Percentiles rank a stretch among this genome's conserved stretches.
Conservation (phyloP, 1,140 invertebrate species). For the Nephila pilipes region DNA sequence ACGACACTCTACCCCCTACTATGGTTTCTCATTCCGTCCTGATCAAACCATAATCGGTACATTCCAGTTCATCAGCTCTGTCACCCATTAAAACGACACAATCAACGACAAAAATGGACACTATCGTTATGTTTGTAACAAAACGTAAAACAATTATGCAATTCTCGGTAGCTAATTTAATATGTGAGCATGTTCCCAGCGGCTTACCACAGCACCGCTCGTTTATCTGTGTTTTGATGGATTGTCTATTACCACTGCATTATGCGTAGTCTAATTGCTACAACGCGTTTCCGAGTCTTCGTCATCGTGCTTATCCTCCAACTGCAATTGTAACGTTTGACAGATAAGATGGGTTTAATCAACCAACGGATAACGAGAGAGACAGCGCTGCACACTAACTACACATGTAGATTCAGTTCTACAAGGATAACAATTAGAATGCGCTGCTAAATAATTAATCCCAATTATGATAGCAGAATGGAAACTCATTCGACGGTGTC, state of each 20-base stretch:
- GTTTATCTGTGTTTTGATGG: conserved; percentile 27
- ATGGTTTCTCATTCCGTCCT: no score
- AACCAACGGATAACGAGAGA: conserved; percentile 36
- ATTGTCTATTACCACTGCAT: conserved; percentile 10
- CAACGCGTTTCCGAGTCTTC: neutral
- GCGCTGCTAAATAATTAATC: conserved; percentile 1
- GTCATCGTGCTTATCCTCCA: neutral
- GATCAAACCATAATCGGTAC: no score
- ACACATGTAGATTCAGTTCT: neutral
- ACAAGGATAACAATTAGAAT: neutral
- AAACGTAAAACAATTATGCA: neutral
- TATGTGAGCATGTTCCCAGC: neutral
- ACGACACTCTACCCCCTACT: no score
- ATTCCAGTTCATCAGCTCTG: no score
- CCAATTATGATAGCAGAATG: neutral
- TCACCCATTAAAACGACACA: no score
- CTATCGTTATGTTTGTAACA: no score
- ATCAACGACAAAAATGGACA: no score
- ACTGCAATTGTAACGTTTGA: conserved; percentile 27
- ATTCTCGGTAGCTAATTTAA: neutral
- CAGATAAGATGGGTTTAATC: conserved; percentile 31
- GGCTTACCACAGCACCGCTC: neutral
- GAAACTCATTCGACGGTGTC: no score
- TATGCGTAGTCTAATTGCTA: conserved; percentile 12
- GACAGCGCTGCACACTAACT: neutral